Conservation (phyloP, 2,888 invertebrate genomes). For the Apeira syringaria region DNA sequence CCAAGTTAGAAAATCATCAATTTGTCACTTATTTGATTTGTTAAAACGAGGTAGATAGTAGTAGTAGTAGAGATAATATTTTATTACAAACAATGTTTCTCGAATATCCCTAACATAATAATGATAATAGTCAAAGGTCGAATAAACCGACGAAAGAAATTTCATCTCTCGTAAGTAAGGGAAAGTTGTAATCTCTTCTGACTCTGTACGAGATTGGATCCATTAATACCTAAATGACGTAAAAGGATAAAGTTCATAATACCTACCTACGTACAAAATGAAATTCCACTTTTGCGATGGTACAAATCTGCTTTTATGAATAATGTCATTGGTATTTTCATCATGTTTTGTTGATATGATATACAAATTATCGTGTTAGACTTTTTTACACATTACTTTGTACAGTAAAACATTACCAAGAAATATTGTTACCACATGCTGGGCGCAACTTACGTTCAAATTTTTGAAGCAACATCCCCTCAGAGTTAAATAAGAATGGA, state of each 20-base stretch:
- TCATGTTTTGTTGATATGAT: not conserved
- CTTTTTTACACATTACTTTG: too few relatives aligned
- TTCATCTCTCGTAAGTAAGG: conserved; percentile 32
- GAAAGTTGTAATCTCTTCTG: conserved; percentile 38
- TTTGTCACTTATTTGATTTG: too few relatives aligned
- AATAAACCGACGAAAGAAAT: conserved; percentile 26
- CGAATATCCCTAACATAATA: conserved; percentile 30
- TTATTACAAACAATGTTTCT: conserved; percentile 15
- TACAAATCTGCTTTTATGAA: conserved; percentile 3
- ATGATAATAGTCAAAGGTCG: conserved; percentile 20
- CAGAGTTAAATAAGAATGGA: too few relatives aligned
- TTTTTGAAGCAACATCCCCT: too few relatives aligned
- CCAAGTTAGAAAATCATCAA: too few relatives aligned
- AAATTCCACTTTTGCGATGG: conserved; percentile 6
- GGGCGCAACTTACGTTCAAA: too few relatives aligned
- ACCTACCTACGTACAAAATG: conserved; percentile 12
- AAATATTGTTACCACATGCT: too few relatives aligned
- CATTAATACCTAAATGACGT: conserved; percentile 36
- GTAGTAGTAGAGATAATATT: too few relatives aligned
- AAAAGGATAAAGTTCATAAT: conserved; percentile 37
- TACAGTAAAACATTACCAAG: too few relatives aligned
- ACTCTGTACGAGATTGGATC: conserved; percentile 37
- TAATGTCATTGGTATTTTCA: not conserved
- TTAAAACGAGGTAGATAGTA: too few relatives aligned
- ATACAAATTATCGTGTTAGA: too few relatives aligned